A percentile compares a stretch with the other conserved stretches of the same genome.
Conservation (phyloP, 2,113 vertebrate genomes). For the Rhombomys opimus region DNA sequence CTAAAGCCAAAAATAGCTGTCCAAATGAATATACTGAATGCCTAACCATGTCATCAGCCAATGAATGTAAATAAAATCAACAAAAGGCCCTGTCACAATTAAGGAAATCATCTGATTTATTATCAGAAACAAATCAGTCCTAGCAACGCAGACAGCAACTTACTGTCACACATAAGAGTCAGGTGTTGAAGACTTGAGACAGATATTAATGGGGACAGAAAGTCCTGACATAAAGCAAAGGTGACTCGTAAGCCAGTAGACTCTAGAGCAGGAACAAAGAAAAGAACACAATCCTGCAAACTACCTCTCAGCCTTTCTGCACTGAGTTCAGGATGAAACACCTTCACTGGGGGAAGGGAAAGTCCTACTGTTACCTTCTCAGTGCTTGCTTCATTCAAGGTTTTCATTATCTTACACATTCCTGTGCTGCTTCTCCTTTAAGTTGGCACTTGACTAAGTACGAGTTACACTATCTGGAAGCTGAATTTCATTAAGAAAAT, state of each 20-base stretch:
- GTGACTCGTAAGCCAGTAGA: not conserved
- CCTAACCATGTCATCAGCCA: not conserved
- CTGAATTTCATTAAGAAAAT: not conserved
- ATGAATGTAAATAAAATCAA: not conserved
- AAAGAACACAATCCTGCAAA: not conserved
- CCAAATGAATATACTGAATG: not conserved
- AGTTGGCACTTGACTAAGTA: too few species aligned
- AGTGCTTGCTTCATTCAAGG: not conserved
- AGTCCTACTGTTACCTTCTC: not conserved
- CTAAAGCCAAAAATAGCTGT: not conserved
- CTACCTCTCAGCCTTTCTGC: not conserved
- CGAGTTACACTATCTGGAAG: constrained; percentile 29
- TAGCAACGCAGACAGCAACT: not conserved
- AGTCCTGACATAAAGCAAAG: not conserved
- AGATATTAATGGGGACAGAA: not conserved
- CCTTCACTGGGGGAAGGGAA: not conserved
- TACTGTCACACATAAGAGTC: not conserved
- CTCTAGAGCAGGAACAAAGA: constrained; percentile 35
- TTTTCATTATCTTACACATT: not conserved
- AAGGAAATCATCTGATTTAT: not conserved
- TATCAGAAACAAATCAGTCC: not conserved
- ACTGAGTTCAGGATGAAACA: not conserved
- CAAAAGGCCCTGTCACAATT: not conserved
- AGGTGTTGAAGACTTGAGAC: not conserved
- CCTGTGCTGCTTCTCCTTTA: too few species aligned